Evolutionary conservation across 2,113 vertebrate species (phyloP), one percentile per base, ranked within the genome.

Genomic region (Perca fluviatilis): DNA sequence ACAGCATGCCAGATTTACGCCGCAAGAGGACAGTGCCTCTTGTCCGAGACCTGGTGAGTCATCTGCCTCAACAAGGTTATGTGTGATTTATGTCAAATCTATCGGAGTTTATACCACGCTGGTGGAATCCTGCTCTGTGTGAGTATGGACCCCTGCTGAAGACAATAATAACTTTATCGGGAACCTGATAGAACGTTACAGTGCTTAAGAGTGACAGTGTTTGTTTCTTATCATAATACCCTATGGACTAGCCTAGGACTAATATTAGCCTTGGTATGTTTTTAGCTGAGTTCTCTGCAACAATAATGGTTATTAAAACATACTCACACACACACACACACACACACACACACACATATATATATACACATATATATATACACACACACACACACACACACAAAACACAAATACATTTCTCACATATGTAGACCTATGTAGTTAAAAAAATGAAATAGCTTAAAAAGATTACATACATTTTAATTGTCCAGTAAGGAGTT

Each of bases 1-100:
- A 99, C 92, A 99, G 98, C 88, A 99, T 99, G 98, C 98, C 98
- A 86, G 98, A 99, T 95, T 96, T 99, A 89, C 96, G 98, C 13
- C 97, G 97, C 72, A 98, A 98, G 90, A 99, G 99, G 92, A 98
- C 97, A 47, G 90, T 99, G 86, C 98, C 98, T 85, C 96, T 99
- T 90, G 98, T 99, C 81, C 95, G 98, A 74, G 97, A 99, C 95
- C 96, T 99, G 97, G 98, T 99, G 92, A 97, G 98, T 96, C 89
- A 94, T 94, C 91, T 86, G 79, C 91, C 79, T 91, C 92, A 84
- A 91, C 90, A 88, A 93, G 86, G 92, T 93, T 94, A 90, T 87
- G 78, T 93, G 88, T 95, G 92, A 94, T 90, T 94, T 89, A 94
- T 95, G 90, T 92, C 62, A 85, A 82, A 74, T 88, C 57, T 85